Base-by-base conservation (phyloP, 2,797 vertebrate genomes). In the Oreochromis grahami region DNA sequence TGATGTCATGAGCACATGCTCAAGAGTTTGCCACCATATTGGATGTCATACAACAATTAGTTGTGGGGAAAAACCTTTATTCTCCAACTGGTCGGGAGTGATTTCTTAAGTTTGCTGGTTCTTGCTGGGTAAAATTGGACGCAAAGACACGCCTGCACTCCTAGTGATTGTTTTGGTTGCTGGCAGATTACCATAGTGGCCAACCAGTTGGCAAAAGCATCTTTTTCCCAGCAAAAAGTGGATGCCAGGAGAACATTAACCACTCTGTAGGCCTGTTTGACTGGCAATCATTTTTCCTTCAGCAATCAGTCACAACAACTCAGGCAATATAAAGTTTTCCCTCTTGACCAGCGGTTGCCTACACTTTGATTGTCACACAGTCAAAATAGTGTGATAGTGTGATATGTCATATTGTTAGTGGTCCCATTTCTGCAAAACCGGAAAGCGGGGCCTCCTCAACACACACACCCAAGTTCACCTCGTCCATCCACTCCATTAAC, bases 401-500 rank as follows among this genome's bases (percentile, higher is more conserved):
- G 26, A 26, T 4, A 26, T 26, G 65, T 45, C 21, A 26, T 24
- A 43, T 17, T 10, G 14, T 70, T 45, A 68, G 21, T 1, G 8
- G 38, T 24, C 8, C 13, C 63, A 68, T 41, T 26, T 70, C 13
- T 70, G 65, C 38, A 45, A 70, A 70, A 43, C 13, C 36, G 0
- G 76, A 78, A 41, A 50, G 29, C 3, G 77, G 26, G 74, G 43
- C 24, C 24, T n/a, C 58, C 24, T 53, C 76, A 32, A 50, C 32
- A 24, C 34, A 24, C 24, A 72, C 12, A 55, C 7, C 5, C 63
- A 24, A 43, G 7, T 43, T 48, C 14, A 6, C 26, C 29, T 26
- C 43, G 8, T 58, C 65, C 70, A 63, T 72, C 72, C 80, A 79
- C 83, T 52, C 41, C 58, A 92, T 92, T 92, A 91, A 87, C 92